Evolutionary conservation across 2,113 vertebrate species (phyloP).

Genomic region (Glaucomys volans): DNA sequence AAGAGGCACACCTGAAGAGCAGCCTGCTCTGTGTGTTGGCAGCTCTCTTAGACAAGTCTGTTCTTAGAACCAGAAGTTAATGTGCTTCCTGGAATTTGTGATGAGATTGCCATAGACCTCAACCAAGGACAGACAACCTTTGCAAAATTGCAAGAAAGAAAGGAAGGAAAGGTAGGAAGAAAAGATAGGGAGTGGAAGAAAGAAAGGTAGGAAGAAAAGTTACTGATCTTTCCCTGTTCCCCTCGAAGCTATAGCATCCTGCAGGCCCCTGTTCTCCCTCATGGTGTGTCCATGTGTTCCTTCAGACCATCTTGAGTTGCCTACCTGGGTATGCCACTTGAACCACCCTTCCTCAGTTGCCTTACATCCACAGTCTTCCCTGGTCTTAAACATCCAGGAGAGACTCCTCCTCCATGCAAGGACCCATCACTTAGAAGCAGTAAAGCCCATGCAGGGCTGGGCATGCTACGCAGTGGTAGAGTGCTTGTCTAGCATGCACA

Average conservation of each 20-base stretch:
- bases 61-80: background rate
- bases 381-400: background rate
- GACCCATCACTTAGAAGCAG: background rate
- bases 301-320: background rate
- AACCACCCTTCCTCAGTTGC: background rate
- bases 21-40: background rate
- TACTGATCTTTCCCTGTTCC: background rate
- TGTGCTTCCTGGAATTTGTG: background rate
- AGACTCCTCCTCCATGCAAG: background rate
- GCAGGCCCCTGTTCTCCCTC: background rate
- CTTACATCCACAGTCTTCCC: background rate
- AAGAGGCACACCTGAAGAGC: accelerated
- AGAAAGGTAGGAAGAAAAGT: background rate
- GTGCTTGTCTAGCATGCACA: too few relatives aligned
- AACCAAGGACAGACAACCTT: background rate
- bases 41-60: background rate
- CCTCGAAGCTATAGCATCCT: background rate
- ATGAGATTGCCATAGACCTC: background rate
- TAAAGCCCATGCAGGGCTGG: background rate
- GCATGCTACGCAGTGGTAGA: too few relatives aligned
- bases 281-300: too few relatives aligned
- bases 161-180: background rate
- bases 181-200: background rate
- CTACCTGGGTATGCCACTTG: background rate
- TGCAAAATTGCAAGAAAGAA: background rate